Evolutionary conservation across 2,113 vertebrate species (phyloP).

Genomic region (Marmota flaviventris): DNA sequence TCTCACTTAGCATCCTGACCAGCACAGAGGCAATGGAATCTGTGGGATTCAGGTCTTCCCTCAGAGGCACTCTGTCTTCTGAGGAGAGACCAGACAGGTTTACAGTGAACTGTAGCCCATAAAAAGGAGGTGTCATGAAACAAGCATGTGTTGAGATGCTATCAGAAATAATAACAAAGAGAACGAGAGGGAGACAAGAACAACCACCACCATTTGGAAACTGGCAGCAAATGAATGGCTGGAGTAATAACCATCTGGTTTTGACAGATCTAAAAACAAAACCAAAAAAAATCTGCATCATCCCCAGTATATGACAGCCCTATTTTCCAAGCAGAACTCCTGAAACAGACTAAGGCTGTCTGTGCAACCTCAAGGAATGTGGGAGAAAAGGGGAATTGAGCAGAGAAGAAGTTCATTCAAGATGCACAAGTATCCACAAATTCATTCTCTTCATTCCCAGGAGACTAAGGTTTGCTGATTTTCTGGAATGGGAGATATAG

Average conservation of each 20-base stretch:
- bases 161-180: not conserved
- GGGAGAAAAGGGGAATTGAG: not conserved
- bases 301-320: not conserved
- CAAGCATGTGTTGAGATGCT: not conserved
- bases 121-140: constrained; percentile 29
- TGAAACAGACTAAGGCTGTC: not conserved
- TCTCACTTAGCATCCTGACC: not conserved
- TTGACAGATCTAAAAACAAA: not conserved
- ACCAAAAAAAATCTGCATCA: not conserved
- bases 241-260: not conserved
- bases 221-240: not conserved
- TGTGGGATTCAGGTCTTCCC: not conserved
- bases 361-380: not conserved
- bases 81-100: not conserved
- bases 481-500: not conserved
- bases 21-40: not conserved
- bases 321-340: not conserved
- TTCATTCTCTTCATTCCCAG: not conserved
- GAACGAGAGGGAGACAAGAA: not conserved
- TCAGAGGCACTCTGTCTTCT: too few species aligned
- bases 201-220: not conserved
- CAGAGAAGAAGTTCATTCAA: not conserved
- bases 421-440: not conserved
- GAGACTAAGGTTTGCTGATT: not conserved
- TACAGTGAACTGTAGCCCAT: not conserved